Evolutionary conservation across 2,797 vertebrate species (phyloP).

Genomic region (Naso thynnoides): DNA sequence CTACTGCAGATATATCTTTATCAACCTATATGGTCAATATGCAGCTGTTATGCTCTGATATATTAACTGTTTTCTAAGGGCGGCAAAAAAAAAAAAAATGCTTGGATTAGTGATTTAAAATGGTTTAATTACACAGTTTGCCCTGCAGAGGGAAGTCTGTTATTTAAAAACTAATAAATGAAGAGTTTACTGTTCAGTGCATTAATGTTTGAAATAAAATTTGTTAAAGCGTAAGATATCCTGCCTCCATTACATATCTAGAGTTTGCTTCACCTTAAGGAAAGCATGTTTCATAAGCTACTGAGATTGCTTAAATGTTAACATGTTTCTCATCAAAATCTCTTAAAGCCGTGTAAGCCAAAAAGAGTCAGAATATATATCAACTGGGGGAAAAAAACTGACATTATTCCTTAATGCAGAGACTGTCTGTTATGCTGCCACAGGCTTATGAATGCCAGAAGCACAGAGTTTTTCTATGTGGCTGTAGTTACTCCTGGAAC

Average conservation of each 20-base stretch:
- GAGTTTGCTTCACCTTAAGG: slow-evolving; percentile 30
- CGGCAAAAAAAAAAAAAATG: too few relatives aligned
- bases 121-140: slow-evolving; percentile 9
- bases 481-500: slow-evolving; percentile 10
- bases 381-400: slow-evolving; percentile 26
- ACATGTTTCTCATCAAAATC: slow-evolving; percentile 54
- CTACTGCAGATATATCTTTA: too few relatives aligned
- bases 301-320: slow-evolving; percentile 34
- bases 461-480: slow-evolving; percentile 17
- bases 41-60: too few relatives aligned
- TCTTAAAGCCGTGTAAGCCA: slow-evolving; percentile 44
- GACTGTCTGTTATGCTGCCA: slow-evolving; percentile 44
- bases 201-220: slow-evolving; percentile 4
- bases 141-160: too few relatives aligned
- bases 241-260: too few relatives aligned
- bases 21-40: too few relatives aligned
- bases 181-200: too few relatives aligned
- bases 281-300: slow-evolving; percentile 36
- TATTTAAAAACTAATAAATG: too few relatives aligned
- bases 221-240: too few relatives aligned
- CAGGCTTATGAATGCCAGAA: slow-evolving; percentile 29
- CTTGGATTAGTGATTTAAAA: too few relatives aligned
- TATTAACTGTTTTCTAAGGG: too few relatives aligned
- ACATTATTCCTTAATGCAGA: slow-evolving; percentile 33
- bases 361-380: slow-evolving; percentile 44